phyloP scores from a whole-genome alignment of 2,888 invertebrate species.

The Erebia epiphron region DNA sequence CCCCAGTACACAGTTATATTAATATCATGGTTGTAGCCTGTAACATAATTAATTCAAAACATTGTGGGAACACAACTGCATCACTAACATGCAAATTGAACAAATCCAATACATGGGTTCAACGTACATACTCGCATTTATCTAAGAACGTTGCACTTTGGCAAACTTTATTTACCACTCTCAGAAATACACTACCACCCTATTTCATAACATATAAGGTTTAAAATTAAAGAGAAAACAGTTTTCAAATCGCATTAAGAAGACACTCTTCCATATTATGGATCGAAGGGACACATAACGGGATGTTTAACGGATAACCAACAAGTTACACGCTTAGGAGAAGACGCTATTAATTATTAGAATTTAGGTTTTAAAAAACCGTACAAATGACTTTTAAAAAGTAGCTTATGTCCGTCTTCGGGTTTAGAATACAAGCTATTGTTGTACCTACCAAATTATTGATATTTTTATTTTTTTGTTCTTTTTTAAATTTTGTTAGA shows the following conservation, averaged over 20 bases:
- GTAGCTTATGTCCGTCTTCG: too few species aligned
- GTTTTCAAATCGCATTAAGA: constrained; percentile 3
- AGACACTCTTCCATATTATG: constrained; percentile 44
- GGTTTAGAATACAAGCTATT: too few species aligned
- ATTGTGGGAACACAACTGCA: too few species aligned
- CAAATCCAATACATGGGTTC: constrained; percentile 41
- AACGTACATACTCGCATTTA: constrained; percentile 43
- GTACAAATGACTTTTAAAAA: too few species aligned
- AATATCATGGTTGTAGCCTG: too few species aligned
- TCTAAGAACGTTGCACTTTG: constrained; percentile 44
- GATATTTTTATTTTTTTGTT: too few species aligned
- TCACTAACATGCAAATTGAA: constrained; percentile 33
- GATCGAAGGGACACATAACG: constrained; percentile 74
- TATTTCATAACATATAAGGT: constrained; percentile 9
- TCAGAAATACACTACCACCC: neutral
- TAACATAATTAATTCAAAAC: too few species aligned
- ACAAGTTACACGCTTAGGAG: neutral
- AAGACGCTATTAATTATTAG: neutral
- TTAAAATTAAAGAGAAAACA: constrained; percentile 9
- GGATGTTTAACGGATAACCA: constrained; percentile 64
- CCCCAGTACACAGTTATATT: too few species aligned
- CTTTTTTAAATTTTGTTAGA: too few species aligned
- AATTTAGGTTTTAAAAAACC: too few species aligned
- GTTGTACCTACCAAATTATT: too few species aligned
- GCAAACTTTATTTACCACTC: constrained; percentile 5